Percentiles rank a stretch among this genome's conserved stretches.
phyloP scores from a whole-genome alignment of 2,797 vertebrate species.

The Micromesistius poutassou region DNA sequence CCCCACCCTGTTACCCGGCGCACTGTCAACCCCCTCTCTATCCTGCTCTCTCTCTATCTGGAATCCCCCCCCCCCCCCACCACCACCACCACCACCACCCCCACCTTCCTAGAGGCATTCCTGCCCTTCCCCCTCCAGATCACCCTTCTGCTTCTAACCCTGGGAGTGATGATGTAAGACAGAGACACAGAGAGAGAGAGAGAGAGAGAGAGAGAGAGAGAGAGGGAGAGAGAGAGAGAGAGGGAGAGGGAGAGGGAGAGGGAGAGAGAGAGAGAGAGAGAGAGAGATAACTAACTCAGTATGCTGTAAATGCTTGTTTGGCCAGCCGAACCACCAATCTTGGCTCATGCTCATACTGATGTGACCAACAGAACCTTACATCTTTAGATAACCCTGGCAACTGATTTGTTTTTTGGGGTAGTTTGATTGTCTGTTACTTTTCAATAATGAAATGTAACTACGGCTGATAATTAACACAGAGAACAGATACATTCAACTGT shows the following conservation, averaged over 20 bases:
- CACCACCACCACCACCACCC: no score
- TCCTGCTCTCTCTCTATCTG: constrained; percentile 8
- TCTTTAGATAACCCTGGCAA: neutral
- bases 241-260: neutral
- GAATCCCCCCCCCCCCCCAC: constrained; percentile 8
- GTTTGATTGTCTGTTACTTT: neutral
- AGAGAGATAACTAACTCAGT: neutral
- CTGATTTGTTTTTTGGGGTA: neutral
- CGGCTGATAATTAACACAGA: no score
- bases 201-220: neutral
- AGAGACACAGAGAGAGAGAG: constrained; percentile 26
- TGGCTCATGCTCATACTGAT: neutral
- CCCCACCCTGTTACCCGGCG: constrained; percentile 49
- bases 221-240: neutral
- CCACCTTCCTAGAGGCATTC: constrained; percentile 59
- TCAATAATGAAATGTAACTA: neutral
- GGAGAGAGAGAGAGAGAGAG: neutral
- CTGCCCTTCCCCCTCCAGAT: constrained; percentile 51
- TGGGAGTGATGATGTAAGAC: constrained; percentile 45
- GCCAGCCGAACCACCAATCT: neutral
- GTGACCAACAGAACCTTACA: neutral
- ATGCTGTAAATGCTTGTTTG: neutral
- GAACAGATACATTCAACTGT: neutral
- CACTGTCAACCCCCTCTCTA: constrained; percentile 13
- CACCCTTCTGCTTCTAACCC: constrained; percentile 41